A percentile compares a stretch with the other conserved stretches of the same genome.
These are phyloP conservation scores for Salminus brasiliensis DNA, from an alignment of 2,113 vertebrate genomes.

Conservation along the genomic window DNA sequence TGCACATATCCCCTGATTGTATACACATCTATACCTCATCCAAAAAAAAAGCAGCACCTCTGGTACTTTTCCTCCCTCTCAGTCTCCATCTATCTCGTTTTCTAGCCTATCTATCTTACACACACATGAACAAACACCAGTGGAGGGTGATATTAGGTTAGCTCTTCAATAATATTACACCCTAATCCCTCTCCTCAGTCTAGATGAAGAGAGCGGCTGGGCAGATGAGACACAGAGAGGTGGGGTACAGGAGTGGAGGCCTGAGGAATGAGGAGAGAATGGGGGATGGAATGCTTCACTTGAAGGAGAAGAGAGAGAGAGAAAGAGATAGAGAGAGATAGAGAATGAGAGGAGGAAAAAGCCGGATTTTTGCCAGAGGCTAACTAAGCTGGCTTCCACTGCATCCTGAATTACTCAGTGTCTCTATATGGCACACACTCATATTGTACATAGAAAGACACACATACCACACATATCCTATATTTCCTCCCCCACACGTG, in stretches of 20 bases:
- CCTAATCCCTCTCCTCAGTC: not conserved
- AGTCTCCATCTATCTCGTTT: not conserved
- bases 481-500: not conserved
- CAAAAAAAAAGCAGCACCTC: not conserved
- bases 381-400: conserved; percentile 51
- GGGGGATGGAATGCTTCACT: conserved; percentile 42
- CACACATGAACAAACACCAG: not conserved
- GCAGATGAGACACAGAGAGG: conserved; percentile 30
- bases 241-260: conserved; percentile 13
- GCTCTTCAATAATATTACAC: not conserved
- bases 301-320: conserved; percentile 43
- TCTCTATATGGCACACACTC: conserved; percentile 11
- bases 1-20: no score
- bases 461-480: not conserved
- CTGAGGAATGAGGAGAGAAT: conserved; percentile 42
- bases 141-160: conserved; percentile 4
- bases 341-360: conserved; percentile 34
- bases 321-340: conserved; percentile 16
- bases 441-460: no score
- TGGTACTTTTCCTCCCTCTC: not conserved
- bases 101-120: not conserved
- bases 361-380: conserved; percentile 43
- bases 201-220: conserved; percentile 18
- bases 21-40: not conserved
- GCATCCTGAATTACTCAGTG: conserved; percentile 30